Percentiles rank a stretch among this genome's conserved stretches.
Evolutionary conservation across 2,113 vertebrate species (phyloP).

Genomic region (Phylloscopus whistleri): DNA sequence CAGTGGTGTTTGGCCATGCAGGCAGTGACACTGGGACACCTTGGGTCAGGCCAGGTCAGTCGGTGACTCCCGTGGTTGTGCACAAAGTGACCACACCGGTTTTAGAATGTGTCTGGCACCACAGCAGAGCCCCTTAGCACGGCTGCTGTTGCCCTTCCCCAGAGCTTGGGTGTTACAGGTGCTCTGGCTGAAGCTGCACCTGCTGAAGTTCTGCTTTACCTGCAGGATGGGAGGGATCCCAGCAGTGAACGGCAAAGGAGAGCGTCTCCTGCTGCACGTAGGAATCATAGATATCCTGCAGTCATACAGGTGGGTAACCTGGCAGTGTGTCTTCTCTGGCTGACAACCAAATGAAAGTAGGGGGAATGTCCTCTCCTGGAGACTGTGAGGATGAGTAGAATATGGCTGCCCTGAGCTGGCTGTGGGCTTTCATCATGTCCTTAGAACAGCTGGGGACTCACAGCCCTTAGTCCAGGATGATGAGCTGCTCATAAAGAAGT

Average conservation of each 20-base stretch:
- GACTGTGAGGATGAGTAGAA: background rate
- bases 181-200: background rate
- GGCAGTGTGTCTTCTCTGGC: background rate
- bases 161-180: rapidly evolving
- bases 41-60: background rate
- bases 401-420: background rate
- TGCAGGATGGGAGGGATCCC: slow-evolving; percentile 96
- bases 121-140: background rate
- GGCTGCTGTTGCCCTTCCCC: background rate
- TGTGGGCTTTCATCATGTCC: background rate
- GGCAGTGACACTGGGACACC: background rate
- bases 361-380: background rate
- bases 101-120: background rate
- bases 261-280: slow-evolving; percentile 90
- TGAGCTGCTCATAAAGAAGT: background rate
- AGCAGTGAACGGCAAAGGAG: slow-evolving; percentile 91
- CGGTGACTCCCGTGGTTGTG: rapidly evolving
- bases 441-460: background rate
- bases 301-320: slow-evolving; percentile 86
- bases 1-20: background rate
- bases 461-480: background rate
- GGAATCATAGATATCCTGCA: slow-evolving; percentile 97
- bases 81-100: rapidly evolving
- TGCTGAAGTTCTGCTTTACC: background rate
- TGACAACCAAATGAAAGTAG: background rate